A percentile compares a stretch with the other conserved stretches of the same genome.
These are phyloP conservation scores for Phoebastria nigripes DNA, from an alignment of 2,797 vertebrate species.

Conservation along the genomic window DNA sequence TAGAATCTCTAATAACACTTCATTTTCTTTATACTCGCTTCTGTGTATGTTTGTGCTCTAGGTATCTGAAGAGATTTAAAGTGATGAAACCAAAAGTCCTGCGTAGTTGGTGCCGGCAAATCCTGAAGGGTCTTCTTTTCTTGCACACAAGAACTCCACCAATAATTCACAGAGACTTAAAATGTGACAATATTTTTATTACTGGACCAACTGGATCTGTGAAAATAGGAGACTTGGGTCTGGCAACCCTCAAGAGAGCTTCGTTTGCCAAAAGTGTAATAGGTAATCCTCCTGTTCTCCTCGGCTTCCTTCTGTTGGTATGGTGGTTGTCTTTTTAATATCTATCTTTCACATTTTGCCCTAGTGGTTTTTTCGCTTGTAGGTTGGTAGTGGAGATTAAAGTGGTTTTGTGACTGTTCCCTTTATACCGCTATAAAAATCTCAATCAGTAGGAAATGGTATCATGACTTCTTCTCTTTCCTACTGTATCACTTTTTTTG, in stretches of 20 bases:
- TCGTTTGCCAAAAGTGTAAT: slow-evolving; percentile 99
- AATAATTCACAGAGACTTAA: slow-evolving; percentile 97
- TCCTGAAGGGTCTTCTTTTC: slow-evolving; percentile 95
- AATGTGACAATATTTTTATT: slow-evolving; percentile 99
- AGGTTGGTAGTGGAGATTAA: neutral
- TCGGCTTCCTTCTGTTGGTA: neutral
- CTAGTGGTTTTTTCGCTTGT: neutral
- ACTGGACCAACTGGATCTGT: slow-evolving; percentile 97
- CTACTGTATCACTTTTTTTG: neutral
- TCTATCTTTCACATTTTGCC: neutral
- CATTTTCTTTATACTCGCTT: neutral
- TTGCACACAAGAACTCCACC: slow-evolving; percentile 94
- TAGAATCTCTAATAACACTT: neutral
- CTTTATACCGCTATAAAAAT: neutral
- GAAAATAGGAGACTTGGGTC: slow-evolving; percentile 95
- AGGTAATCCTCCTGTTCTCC: slow-evolving; percentile 75
- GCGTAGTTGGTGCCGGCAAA: slow-evolving; percentile 96
- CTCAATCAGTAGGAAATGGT: neutral
- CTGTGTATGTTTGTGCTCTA: slow-evolving; percentile 55
- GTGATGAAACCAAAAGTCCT: slow-evolving; percentile 98
- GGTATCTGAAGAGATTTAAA: slow-evolving; percentile 97
- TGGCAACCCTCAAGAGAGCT: slow-evolving; percentile 95
- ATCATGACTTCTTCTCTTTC: neutral
- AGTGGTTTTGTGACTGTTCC: neutral
- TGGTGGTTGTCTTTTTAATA: neutral